Evolutionary conservation across 1,140 invertebrate species (phyloP).

Genomic region (Panagrolaimus sp.): DNA sequence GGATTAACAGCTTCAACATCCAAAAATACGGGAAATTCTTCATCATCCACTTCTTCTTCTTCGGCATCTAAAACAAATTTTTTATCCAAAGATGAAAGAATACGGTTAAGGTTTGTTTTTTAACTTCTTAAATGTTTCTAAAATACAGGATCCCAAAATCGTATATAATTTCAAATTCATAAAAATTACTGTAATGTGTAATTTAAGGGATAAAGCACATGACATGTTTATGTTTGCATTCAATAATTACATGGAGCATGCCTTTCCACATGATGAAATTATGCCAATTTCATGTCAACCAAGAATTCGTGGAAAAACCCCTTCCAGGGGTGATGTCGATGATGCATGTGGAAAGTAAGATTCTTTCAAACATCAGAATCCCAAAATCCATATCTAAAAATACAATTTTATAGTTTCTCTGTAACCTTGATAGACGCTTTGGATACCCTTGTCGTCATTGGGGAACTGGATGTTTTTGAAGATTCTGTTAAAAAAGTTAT

Average conservation of each 20-base stretch:
- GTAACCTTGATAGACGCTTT: conserved; percentile 87
- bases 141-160: no score
- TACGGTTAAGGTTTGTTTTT: conserved; percentile 11
- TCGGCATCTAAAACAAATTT: no score
- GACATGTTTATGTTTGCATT: conserved; percentile 98
- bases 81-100: background rate
- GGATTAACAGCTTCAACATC: background rate
- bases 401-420: conserved; percentile 71
- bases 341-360: conserved; percentile 90
- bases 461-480: conserved; percentile 89
- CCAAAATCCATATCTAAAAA: conserved; percentile 30
- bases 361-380: background rate
- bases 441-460: conserved; percentile 83
- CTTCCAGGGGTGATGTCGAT: conserved; percentile 87
- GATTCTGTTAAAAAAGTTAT: conserved; percentile 79
- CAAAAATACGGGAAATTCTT: background rate
- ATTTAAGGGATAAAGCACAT: conserved; percentile 72
- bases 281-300: conserved; percentile 94
- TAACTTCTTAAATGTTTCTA: no score
- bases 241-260: conserved; percentile 83
- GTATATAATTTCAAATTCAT: background rate
- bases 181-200: background rate
- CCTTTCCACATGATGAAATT: conserved; percentile 93
- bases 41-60: background rate
- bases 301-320: conserved; percentile 72